Conservation (phyloP, 2,113 vertebrate genomes). For the Oreochromis aureus region DNA sequence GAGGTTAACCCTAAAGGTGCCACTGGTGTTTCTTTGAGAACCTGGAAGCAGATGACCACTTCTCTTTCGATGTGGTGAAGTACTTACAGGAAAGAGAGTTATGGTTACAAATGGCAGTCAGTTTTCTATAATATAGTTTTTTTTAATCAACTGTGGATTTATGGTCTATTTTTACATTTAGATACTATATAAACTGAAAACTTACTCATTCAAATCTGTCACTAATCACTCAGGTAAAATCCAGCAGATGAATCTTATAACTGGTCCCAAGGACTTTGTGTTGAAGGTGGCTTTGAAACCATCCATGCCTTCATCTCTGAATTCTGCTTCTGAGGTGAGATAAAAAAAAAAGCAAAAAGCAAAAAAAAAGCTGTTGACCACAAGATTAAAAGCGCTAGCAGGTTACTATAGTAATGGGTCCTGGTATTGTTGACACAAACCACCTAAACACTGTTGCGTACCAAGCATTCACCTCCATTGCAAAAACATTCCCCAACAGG, state of each 20-base stretch:
- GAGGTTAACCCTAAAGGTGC: neutral
- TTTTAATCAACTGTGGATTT: neutral
- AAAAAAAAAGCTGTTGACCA: neutral
- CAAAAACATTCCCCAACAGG: neutral
- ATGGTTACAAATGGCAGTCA: neutral
- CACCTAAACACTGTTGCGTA: neutral
- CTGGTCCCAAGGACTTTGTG: conserved; percentile 72
- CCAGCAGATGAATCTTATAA: conserved; percentile 81
- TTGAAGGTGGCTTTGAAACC: conserved; percentile 81
- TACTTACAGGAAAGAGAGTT: conserved; percentile 29
- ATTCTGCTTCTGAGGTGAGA: conserved; percentile 80
- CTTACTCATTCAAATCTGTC: neutral
- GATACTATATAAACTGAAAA: neutral
- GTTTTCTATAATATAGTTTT: neutral
- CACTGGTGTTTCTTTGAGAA: conserved; percentile 43
- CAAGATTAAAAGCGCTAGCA: neutral
- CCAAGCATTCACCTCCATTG: neutral
- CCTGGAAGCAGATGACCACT: neutral
- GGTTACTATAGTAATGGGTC: neutral
- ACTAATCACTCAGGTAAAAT: conserved; percentile 73
- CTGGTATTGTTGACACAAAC: neutral
- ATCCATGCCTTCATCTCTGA: conserved; percentile 82
- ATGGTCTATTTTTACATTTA: neutral
- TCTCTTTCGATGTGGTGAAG: conserved; percentile 38
- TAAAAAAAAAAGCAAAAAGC: too few relatives aligned